Base-by-base conservation (phyloP, 2,113 vertebrate genomes). In the Eonycteris spelaea region DNA sequence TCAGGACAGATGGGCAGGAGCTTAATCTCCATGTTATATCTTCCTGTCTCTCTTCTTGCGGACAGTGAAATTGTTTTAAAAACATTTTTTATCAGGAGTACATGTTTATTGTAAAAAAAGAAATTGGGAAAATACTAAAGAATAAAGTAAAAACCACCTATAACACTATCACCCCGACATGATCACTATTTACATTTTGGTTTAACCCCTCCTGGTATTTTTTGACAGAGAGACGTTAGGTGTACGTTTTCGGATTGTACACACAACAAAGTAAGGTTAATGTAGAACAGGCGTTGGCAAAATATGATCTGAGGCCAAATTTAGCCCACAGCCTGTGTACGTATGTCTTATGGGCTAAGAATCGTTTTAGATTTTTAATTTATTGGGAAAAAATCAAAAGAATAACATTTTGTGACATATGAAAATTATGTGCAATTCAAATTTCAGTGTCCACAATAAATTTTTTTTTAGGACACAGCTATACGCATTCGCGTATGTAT, bases 331-430 rank as follows among this genome's bases (percentile, higher is more conserved):
- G 57, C 33, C 7, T 71, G 19, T 43, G 53, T 83, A 86, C 90
- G 3, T 63, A 16, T 3, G n/a, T 57, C 24, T 30, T 86, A 12
- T 5, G 53, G 51, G 63, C 21, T 78, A 89, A 87, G 53, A 87
- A 86, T 74, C 14, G 38, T 33, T 94, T 96, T 57, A 79, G 3
- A 51, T 70, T 91, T 95, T 93, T 74, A 75, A 97, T 90, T 71
- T n/a, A 51, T 86, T 78, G 75, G 51, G 35, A 92, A 71, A 83
- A 79, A 89, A 75, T 73, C 2, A 94, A 71, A 95, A 71, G 11
- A 51, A n/a, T 59, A 67, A 79, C 5, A 48, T 68, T 80, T 79
- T 40, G 38, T 55, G 12, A 86, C 8, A 43, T 51, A 18, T 48
- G 35, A 78, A 89, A 79, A 86, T 93, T 24, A 65, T 16, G 67